Evolutionary conservation across 2,888 invertebrate species (phyloP), one percentile per base, ranked within the genome.

Genomic region (Scrobipalpa costella): DNA sequence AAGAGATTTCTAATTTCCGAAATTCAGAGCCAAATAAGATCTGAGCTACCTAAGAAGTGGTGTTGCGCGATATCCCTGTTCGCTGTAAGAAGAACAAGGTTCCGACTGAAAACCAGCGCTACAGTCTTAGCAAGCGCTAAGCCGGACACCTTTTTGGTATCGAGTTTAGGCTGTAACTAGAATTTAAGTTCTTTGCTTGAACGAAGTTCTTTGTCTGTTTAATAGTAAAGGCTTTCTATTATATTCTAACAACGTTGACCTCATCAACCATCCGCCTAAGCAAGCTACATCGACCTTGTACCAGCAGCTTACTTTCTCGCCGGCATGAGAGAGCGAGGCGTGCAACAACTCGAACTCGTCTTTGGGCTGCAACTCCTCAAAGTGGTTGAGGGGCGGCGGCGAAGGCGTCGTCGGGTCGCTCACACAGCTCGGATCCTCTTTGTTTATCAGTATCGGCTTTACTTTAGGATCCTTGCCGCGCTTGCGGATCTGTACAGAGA

Each of bases 361-460:
- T 92, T 96, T 97, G 61, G 97, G 97, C 72, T 94, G 94, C 83
- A 94, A 94, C 78, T 94, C 92, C 79, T 96, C 95, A 87, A 96
- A 96, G 86, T 95, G 94, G 93, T 96, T 97, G 81, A 52, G 52
- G 27, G 52, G 81, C 73, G 71, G 80, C 81, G 63, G 75, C 72
- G 36, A 76, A 67, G 68, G 74, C 77, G 59, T 88, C 79, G 60
- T 84, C 67, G 90, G 85, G 78, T 92, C 92, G 79, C 88, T 92
- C 78, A 93, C 85, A 74, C 92, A 92, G 76, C 92, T 92, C 64
- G 93, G 92, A 85, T 94, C 94, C 83, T 94, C 94, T 92, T 95
- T 95, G 90, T 95, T 96, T 76, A 94, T 75, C 80, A 96, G 92
- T 84, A 96, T 96, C 74, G 96, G 94, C 84, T 95, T 95, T 77